Evolutionary conservation across 2,113 vertebrate species (phyloP).

Genomic region (Cavia porcellus): DNA sequence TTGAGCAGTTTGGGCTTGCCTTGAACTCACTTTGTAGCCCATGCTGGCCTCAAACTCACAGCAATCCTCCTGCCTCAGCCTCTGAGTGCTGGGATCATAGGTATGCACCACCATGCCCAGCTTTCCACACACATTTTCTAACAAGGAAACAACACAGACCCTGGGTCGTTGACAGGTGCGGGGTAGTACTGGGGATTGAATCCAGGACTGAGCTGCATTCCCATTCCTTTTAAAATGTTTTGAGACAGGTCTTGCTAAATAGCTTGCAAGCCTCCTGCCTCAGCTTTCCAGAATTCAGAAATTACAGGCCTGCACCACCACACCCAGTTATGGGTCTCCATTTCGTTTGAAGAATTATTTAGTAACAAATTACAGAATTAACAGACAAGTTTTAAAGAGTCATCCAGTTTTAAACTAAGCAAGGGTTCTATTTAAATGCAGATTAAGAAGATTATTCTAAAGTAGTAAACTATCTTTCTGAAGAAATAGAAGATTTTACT

Average conservation of each 20-base stretch:
- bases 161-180: not conserved
- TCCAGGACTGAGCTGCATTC: not conserved
- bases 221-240: not conserved
- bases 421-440: conserved; percentile 22
- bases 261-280: not conserved
- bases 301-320: not conserved
- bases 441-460: conserved; percentile 52
- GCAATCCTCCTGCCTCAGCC: no score
- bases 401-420: conserved; percentile 39
- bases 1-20: no score
- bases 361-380: conserved; percentile 65
- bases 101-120: no score
- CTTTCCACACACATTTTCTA: not conserved
- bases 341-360: conserved; percentile 68
- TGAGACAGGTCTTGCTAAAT: not conserved
- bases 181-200: not conserved
- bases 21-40: no score
- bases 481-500: conserved; percentile 38
- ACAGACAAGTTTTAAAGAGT: conserved; percentile 25
- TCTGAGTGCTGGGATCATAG: no score
- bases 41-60: no score
- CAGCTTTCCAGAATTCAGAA: not conserved
- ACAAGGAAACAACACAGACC: conserved; percentile 7
- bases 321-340: not conserved
- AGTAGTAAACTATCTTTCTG: conserved; percentile 15